These are phyloP conservation scores for Hyphantria cunea DNA, from an alignment of 1,140 invertebrate species.

Conservation along the genomic window DNA sequence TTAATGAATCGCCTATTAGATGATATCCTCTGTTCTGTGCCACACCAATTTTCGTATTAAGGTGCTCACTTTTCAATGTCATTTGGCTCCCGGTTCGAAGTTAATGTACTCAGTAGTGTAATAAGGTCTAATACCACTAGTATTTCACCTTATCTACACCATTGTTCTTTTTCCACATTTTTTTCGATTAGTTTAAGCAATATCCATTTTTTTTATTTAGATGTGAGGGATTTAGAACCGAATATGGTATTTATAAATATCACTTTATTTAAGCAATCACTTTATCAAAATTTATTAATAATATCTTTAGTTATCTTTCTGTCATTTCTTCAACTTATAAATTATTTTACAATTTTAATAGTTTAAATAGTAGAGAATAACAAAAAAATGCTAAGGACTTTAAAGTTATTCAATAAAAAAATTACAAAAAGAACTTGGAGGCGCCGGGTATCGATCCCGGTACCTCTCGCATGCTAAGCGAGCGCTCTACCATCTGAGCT, in stretches of 20 bases:
- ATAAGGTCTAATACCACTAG: background rate
- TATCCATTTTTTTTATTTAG: too few species aligned
- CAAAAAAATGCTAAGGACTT: too few species aligned
- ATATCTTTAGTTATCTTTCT: too few species aligned
- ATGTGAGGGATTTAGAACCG: too few species aligned
- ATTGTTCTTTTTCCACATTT: too few species aligned
- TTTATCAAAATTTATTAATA: too few species aligned
- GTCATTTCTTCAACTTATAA: too few species aligned
- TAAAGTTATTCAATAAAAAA: background rate
- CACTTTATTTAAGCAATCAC: too few species aligned
- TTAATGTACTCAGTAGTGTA: constrained; percentile 1
- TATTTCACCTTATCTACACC: background rate
- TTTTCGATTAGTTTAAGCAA: too few species aligned
- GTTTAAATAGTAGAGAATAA: too few species aligned
- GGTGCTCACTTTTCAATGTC: constrained; percentile 36
- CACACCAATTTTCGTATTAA: constrained; percentile 42
- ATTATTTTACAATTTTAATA: too few species aligned
- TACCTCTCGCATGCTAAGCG: constrained; percentile 84
- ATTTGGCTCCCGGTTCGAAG: constrained; percentile 10
- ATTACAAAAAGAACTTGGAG: constrained; percentile 39
- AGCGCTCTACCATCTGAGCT: constrained; percentile 40
- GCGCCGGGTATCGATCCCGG: constrained; percentile 88
- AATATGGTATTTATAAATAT: too few species aligned
- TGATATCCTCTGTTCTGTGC: constrained; percentile 38
- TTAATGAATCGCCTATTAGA: constrained; percentile 33